Evolutionary conservation across 2,113 vertebrate genomes (phyloP), one percentile per base, ranked within the genome.

Genomic region (Nibea albiflora): DNA sequence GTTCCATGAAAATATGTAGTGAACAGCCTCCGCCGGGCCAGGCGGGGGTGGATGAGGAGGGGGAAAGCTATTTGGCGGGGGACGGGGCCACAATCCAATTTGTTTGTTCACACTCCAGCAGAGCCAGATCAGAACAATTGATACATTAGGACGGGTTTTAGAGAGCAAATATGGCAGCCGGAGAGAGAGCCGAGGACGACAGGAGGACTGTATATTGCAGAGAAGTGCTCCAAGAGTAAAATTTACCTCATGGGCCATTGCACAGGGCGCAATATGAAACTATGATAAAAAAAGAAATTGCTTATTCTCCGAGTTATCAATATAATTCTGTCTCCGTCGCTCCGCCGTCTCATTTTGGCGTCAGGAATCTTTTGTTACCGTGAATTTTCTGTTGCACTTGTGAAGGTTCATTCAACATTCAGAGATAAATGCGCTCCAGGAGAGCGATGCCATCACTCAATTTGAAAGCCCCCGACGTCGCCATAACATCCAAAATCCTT

Each of bases 81-180:
- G 83, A 76, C 4, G 76, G 67, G 83, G 88, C 68, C 80, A 84
- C 84, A 88, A 92, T 91, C 90, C 92, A 92, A 91, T 91, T 91
- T 90, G 91, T 92, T 91, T 90, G 85, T 93, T 91, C 90, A 91
- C 91, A 92, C 90, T 90, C 79, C 68, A 90, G 83, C 90, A 88
- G 84, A 84, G 87, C 76, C 84, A 87, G 91, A 91, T 92, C 91
- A 89, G 87, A 91, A 91, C 90, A 90, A 92, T 88, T 93, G 92
- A 93, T 93, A 89, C 88, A 91, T 92, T 89, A 92, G 90, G 85
- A 86, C 78, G 84, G 78, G 84, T 93, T 92, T 92, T 80, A 84
- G 77, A 80, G 79, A 85, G 89, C 85, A 85, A 86, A 87, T 92
- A 82, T 82, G 85, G 85, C 86, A 85, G 67, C 73, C 52, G 1